phyloP scores from a whole-genome alignment of 2,113 vertebrate genomes.

The Phainopepla nitens region DNA sequence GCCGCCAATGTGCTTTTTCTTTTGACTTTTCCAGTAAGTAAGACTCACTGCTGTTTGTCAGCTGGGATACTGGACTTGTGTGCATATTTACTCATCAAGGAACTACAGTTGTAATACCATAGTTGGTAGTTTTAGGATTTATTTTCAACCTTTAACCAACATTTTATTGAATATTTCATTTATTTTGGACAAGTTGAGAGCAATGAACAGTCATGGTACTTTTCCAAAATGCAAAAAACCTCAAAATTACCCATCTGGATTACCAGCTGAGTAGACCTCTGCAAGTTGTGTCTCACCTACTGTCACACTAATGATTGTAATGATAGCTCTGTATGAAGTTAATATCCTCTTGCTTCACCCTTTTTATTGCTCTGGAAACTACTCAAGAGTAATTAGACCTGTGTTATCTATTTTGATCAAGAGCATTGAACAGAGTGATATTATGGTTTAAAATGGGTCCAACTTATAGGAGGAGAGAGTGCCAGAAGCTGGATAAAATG shows the following conservation, averaged over 20 bases:
- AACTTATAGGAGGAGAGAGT: rapidly evolving
- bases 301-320: background rate
- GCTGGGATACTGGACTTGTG: background rate
- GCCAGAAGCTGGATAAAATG: background rate
- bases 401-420: background rate
- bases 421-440: background rate
- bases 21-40: background rate
- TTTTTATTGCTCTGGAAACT: background rate
- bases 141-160: background rate
- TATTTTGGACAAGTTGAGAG: background rate
- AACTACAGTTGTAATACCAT: background rate
- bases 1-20: background rate
- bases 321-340: background rate
- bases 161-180: background rate
- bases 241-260: background rate
- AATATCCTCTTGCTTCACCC: background rate
- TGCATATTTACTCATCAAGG: background rate
- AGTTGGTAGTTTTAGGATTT: background rate
- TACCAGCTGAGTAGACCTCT: background rate
- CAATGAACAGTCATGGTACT: background rate
- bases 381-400: background rate
- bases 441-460: background rate
- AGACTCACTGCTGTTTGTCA: background rate
- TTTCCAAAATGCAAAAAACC: background rate
- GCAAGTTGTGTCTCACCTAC: background rate